Evolutionary conservation across 2,113 vertebrate species (phyloP), one percentile per base, ranked within the genome.

Genomic region (Cnemophilus loriae): DNA sequence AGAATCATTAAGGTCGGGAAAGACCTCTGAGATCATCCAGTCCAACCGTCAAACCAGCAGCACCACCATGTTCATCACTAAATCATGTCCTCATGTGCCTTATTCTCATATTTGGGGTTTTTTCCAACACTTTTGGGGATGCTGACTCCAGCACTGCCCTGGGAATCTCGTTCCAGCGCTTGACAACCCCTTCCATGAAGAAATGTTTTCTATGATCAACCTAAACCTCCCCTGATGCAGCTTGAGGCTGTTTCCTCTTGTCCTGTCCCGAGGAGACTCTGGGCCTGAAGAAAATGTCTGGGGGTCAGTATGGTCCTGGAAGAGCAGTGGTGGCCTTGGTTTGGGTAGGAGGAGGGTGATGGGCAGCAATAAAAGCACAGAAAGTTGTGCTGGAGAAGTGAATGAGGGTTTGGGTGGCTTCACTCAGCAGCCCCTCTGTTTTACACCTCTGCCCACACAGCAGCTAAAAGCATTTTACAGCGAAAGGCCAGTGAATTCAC

Each of bases 41-140:
- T 18, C 21, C 35, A 13, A 0, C 24, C 3, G 4, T 6, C 13
- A 49, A 20, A 11, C 7, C 61, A n/a, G 37, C 46, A 27, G 1
- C 61, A 53, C 3, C 39, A 39, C 26, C 30, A 11, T 2, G 13
- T 7, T 22, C n/a, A 53, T 11, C 39, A 41, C 14, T 35, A 47
- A 55, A 47, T 47, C 47, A 6, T 2, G 1, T 16, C 30, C n/a
- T 55, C 21, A 0, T 3, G 55, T 9, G 21, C 30, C 17, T 11
- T 11, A 35, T 55, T 76, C 41, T 55, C 39, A 3, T 33, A 14
- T 19, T 27, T 37, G 11, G 18, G 11, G 2, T 5, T 22, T 33
- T 63, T 47, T 26, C 3, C 30, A 55, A 7, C 14, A 3, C 14
- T 55, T 55, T n/a, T 19, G 16, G 10, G 24, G 17, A 2, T 68